Conservation (phyloP, 2,113 vertebrate species). For the Saguinus midas region DNA sequence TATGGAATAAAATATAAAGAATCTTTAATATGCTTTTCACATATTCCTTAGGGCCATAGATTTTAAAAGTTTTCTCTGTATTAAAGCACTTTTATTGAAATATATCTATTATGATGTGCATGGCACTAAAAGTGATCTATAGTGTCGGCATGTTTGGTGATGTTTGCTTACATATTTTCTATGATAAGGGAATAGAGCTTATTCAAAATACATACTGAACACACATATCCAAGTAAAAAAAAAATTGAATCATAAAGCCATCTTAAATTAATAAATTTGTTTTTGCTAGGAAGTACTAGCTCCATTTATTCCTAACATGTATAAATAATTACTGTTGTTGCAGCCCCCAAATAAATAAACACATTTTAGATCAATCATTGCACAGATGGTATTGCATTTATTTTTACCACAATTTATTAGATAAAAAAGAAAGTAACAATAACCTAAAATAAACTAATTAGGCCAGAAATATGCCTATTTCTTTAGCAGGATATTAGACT, state of each 20-base stretch:
- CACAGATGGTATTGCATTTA: not conserved
- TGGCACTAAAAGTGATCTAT: not conserved
- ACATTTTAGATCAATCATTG: not conserved
- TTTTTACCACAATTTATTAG: constrained; percentile 31
- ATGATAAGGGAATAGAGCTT: not conserved
- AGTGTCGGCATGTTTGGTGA: not conserved
- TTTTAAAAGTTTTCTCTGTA: not conserved
- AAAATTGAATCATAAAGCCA: not conserved
- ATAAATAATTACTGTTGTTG: not conserved
- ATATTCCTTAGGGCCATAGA: not conserved
- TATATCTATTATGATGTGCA: not conserved
- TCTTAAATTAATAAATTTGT: not conserved
- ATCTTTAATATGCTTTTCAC: not conserved
- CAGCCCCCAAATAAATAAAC: constrained; percentile 8
- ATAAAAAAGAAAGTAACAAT: not conserved
- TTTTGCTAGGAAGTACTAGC: not conserved
- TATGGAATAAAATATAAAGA: not conserved
- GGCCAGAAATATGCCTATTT: not conserved
- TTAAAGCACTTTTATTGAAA: not conserved
- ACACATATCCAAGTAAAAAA: not conserved
- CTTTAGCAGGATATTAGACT: not conserved
- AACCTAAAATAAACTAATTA: constrained; percentile 21
- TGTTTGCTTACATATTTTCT: not conserved
- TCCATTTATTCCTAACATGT: not conserved
- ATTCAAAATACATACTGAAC: not conserved